A percentile compares a stretch with the other conserved stretches of the same genome.
Conservation (phyloP, 2,113 vertebrate genomes). For the Macrotis lagotis region DNA sequence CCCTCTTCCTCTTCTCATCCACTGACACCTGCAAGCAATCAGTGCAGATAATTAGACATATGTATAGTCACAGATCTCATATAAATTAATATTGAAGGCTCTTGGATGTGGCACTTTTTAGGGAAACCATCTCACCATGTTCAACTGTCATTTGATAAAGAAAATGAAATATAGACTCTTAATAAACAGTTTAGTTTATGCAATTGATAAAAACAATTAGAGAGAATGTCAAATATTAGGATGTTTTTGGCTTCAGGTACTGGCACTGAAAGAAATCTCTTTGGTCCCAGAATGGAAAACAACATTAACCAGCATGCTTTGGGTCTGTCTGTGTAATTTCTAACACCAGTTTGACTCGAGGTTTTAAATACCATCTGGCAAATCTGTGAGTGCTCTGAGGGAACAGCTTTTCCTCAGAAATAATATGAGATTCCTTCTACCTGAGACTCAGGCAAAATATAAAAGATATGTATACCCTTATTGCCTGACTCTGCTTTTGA, state of each 20-base stretch:
- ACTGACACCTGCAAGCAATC: conserved; percentile 73
- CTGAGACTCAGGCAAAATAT: conserved; percentile 68
- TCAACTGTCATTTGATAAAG: conserved; percentile 63
- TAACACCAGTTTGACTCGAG: conserved; percentile 75
- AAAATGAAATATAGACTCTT: conserved; percentile 61
- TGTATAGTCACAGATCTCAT: conserved; percentile 69
- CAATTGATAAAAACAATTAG: conserved; percentile 75
- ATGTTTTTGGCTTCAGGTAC: conserved; percentile 79
- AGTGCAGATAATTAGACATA: conserved; percentile 73
- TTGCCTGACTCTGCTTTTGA: conserved; percentile 56
- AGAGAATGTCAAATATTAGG: conserved; percentile 81
- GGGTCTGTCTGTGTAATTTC: conserved; percentile 73
- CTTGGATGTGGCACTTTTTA: conserved; percentile 58
- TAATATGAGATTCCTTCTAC: conserved; percentile 69
- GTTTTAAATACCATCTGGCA: conserved; percentile 74
- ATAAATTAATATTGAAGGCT: conserved; percentile 60
- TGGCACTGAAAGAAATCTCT: conserved; percentile 63
- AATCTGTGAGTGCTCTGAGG: conserved; percentile 70
- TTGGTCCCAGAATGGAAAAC: conserved; percentile 75
- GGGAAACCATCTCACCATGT: conserved; percentile 69
- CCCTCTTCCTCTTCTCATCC: conserved; percentile 68
- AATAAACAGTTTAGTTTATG: conserved; percentile 76
- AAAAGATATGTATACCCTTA: conserved; percentile 56
- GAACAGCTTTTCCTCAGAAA: conserved; percentile 71
- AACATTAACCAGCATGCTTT: conserved; percentile 80